Base-by-base conservation (phyloP, 2,113 vertebrate genomes). In the Mesembrinibis cayennensis region DNA sequence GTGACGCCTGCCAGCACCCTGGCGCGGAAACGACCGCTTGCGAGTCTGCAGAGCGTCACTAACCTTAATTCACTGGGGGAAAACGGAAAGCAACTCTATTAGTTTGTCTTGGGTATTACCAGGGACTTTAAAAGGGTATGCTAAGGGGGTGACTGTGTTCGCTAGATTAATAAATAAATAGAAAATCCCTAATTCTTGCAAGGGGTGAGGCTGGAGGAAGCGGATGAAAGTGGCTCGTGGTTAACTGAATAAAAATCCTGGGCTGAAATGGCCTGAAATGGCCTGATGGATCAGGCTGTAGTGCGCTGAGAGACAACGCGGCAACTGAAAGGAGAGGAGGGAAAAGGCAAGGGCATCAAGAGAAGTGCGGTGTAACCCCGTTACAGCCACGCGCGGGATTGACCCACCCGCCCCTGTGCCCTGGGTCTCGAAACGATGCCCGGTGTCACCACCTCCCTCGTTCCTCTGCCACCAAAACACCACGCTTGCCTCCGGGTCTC, bases 91-190 rank as follows among this genome's bases (percentile, higher is more conserved):
- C 90, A 93, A 81, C 91, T 93, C 95, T 78, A 61, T 97, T 97
- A 92, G 96, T 95, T 97, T 97, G 96, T 59, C 94, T 63, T 93
- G 55, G 92, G 93, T 96, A 89, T 95, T 97, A 88, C 79, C 89
- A 92, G 72, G 91, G 91, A 92, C 89, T 97, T 98, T 90, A 93
- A 97, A 96, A 96, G 95, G 95, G 86, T 94, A 67, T 91, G 16
- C 89, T 96, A 96, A 97, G 88, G 94, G 97, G 95, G 94, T 97
- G 96, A 87, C 94, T 73, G 67, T 96, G 95, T 94, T 97, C 93
- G 34, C 89, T 93, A 79, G 95, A 95, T 97, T 96, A 95, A 95
- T 96, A 97, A 95, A 97, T 96, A 97, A 96, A 97, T 67, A 95
- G 97, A 95, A 97, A 97, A 94, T 82, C 76, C 87, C 52, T 72